Evolutionary conservation across 2,113 vertebrate species (phyloP).

Genomic region (Myotis davidii): DNA sequence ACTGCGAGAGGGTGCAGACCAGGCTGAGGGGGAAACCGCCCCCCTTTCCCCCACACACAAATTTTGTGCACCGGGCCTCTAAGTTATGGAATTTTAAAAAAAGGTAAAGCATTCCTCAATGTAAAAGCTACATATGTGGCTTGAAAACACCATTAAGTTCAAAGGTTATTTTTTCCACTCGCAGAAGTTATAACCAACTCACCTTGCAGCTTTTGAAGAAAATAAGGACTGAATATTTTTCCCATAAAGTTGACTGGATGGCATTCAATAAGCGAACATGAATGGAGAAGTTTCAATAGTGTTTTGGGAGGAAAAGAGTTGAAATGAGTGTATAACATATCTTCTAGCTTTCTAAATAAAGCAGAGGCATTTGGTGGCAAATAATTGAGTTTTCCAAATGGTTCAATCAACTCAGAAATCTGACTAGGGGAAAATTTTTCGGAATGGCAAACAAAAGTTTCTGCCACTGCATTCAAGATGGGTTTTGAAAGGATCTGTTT

Average conservation of each 20-base stretch:
- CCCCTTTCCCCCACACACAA: too few relatives aligned
- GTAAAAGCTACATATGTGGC: neutral
- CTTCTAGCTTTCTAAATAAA: constrained; percentile 92
- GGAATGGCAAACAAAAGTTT: constrained; percentile 89
- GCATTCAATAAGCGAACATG: constrained; percentile 89
- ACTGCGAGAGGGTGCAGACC: too few relatives aligned
- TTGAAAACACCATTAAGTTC: neutral
- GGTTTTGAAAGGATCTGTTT: constrained; percentile 88
- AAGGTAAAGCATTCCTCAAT: neutral
- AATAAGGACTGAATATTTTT: constrained; percentile 92
- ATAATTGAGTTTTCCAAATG: constrained; percentile 93
- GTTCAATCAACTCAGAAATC: constrained; percentile 87
- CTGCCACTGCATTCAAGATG: constrained; percentile 89
- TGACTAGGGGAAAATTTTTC: constrained; percentile 89
- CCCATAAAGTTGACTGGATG: constrained; percentile 94
- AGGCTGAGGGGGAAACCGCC: too few relatives aligned
- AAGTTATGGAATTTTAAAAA: too few relatives aligned
- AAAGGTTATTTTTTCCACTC: neutral
- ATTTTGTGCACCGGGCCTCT: too few relatives aligned
- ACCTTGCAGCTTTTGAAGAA: constrained; percentile 94
- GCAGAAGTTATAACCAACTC: constrained; percentile 29
- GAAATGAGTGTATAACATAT: constrained; percentile 82
- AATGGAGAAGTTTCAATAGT: constrained; percentile 91
- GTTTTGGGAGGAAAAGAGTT: constrained; percentile 88
- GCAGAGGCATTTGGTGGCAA: constrained; percentile 88